Conservation (phyloP, 2,888 invertebrate species). For the Muschampia plurimacula region DNA sequence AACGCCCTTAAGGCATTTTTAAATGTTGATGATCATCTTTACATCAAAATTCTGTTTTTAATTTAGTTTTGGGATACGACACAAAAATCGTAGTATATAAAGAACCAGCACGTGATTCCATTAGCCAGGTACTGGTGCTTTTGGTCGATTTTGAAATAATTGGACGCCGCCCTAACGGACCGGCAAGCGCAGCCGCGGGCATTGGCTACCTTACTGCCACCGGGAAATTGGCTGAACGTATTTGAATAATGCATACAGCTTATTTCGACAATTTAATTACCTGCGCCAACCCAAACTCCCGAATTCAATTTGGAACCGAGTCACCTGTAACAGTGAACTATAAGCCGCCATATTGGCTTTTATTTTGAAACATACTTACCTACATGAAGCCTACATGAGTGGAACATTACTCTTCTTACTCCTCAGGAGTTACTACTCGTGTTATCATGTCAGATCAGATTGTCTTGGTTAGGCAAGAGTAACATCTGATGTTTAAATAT, state of each 20-base stretch:
- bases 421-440: no score
- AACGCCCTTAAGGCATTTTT: no score
- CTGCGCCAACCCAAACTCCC: not conserved
- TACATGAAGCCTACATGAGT: no score
- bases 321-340: no score
- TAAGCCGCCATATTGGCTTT: no score
- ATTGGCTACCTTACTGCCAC: not conserved
- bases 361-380: no score
- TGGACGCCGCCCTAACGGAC: not conserved
- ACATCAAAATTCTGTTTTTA: no score
- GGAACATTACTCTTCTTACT: no score
- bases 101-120: slow-evolving; percentile 26
- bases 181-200: not conserved
- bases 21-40: no score
- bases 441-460: no score
- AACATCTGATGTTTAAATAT: no score
- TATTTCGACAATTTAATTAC: not conserved
- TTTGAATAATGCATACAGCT: not conserved
- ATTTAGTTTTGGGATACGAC: not conserved
- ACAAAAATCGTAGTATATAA: slow-evolving; percentile 8
- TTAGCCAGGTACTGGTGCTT: slow-evolving; percentile 9
- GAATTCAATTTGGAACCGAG: not conserved
- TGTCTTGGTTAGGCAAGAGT: no score
- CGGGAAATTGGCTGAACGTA: slow-evolving; percentile 17
- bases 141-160: slow-evolving; percentile 32